Evolutionary conservation across 2,888 invertebrate genomes (phyloP).

Genomic region (Ypsolopha scabrella): DNA sequence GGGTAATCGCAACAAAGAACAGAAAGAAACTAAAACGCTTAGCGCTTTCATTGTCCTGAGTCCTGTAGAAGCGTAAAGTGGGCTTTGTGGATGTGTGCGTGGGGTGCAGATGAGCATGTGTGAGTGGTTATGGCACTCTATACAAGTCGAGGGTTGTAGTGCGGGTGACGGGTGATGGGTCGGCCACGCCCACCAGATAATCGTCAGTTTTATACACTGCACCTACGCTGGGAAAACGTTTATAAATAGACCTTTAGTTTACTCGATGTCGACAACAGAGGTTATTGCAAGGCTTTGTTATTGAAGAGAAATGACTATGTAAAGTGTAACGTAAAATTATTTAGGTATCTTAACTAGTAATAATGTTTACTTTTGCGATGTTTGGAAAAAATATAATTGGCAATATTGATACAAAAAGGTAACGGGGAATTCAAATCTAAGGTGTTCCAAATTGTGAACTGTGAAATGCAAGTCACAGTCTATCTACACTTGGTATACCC

Average conservation of each 20-base stretch:
- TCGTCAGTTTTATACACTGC: conserved; percentile 30
- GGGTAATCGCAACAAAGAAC: conserved; percentile 39
- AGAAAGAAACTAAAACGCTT: conserved; percentile 58
- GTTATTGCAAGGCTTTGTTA: too few species aligned
- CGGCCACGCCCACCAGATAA: conserved; percentile 53
- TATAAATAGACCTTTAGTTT: neutral
- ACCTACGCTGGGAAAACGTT: neutral
- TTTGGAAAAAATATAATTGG: too few species aligned
- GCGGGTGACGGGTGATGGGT: conserved; percentile 40
- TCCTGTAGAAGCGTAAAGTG: neutral
- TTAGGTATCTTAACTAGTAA: too few species aligned
- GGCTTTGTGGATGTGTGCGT: conserved; percentile 6
- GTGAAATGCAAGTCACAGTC: too few species aligned
- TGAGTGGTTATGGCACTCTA: conserved; percentile 12
- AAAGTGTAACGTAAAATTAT: too few species aligned
- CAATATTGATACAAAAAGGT: too few species aligned
- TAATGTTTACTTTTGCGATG: too few species aligned
- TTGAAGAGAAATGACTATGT: too few species aligned
- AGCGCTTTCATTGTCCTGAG: conserved; percentile 43
- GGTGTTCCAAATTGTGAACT: too few species aligned
- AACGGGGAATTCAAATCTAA: too few species aligned
- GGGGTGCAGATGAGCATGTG: conserved; percentile 10
- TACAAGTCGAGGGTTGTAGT: conserved; percentile 36
- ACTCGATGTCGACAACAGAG: too few species aligned
- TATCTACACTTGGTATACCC: too few species aligned